These are phyloP conservation scores for Chrysaora quinquecirrha DNA, from an alignment of 30 jellyfish, hydroid and myxozoan species.

Conservation along the genomic window DNA sequence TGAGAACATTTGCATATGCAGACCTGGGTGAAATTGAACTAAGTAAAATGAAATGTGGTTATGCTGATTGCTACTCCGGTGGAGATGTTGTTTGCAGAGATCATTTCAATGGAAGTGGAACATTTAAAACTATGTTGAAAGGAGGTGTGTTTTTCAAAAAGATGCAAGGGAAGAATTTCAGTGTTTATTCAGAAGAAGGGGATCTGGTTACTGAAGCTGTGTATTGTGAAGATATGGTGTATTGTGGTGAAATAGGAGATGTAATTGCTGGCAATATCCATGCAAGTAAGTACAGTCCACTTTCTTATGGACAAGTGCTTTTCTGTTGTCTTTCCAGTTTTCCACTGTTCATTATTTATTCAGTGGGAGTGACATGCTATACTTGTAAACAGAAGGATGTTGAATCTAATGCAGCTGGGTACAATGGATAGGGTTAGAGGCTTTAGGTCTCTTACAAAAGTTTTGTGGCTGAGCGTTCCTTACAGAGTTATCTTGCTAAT, in stretches of 20 bases:
- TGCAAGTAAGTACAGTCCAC: constrained; percentile 43
- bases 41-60: constrained; percentile 32
- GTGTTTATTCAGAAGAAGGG: constrained; percentile 36
- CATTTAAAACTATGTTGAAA: constrained; percentile 22
- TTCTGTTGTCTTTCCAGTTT: no score
- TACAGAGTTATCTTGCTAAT: no score
- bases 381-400: no score
- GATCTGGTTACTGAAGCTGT: constrained; percentile 60
- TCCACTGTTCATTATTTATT: no score
- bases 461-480: no score
- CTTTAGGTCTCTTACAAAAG: no score
- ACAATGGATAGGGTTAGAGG: no score
- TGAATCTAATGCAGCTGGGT: no score
- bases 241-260: constrained; percentile 55
- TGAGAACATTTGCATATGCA: constrained; percentile 27
- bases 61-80: constrained; percentile 53
- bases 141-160: constrained; percentile 58
- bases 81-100: constrained; percentile 55
- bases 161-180: constrained; percentile 45
- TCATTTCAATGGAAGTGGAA: constrained; percentile 51
- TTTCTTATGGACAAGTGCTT: no score
- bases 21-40: constrained; percentile 55
- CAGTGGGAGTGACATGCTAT: no score
- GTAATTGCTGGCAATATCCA: constrained; percentile 56
- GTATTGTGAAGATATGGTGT: constrained; percentile 45